Evolutionary conservation across 2,797 vertebrate species (phyloP).

Genomic region (Phataginus tetradactyla): DNA sequence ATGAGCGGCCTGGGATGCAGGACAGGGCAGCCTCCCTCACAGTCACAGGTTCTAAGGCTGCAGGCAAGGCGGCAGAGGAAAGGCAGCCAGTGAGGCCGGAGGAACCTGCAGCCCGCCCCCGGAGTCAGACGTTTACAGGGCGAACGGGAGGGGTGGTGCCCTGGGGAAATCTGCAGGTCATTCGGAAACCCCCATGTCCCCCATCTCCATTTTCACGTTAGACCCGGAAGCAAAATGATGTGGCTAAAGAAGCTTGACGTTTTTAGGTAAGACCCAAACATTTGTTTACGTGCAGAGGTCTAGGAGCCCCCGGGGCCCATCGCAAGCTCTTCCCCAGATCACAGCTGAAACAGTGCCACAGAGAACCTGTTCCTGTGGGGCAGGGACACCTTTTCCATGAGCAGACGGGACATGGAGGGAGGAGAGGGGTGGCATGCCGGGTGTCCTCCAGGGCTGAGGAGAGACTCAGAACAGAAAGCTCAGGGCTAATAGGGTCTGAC

Average conservation of each 20-base stretch:
- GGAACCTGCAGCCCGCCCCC: background rate
- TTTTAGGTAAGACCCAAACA: too few relatives aligned
- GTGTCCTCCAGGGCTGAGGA: background rate
- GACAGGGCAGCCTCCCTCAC: background rate
- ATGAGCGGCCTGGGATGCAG: background rate
- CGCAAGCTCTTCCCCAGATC: fast-evolving
- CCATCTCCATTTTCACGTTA: fast-evolving
- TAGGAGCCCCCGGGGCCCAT: too few relatives aligned
- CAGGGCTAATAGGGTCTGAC: too few relatives aligned
- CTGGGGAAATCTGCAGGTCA: background rate
- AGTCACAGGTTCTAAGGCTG: background rate
- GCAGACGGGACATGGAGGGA: background rate
- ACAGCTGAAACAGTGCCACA: background rate
- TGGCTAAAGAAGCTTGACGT: background rate
- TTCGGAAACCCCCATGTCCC: fast-evolving
- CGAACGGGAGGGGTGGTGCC: background rate
- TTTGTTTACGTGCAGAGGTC: background rate
- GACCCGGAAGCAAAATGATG: background rate
- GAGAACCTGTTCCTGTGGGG: fast-evolving
- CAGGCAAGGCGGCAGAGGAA: background rate
- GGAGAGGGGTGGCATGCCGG: fast-evolving
- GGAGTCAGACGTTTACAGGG: background rate
- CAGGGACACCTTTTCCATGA: fast-evolving
- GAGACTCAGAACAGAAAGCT: background rate
- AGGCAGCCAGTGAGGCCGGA: fast-evolving